A percentile compares a stretch with the other conserved stretches of the same genome.
Evolutionary conservation across 1,140 invertebrate genomes (phyloP).

Genomic region (Galendromus occidentalis): DNA sequence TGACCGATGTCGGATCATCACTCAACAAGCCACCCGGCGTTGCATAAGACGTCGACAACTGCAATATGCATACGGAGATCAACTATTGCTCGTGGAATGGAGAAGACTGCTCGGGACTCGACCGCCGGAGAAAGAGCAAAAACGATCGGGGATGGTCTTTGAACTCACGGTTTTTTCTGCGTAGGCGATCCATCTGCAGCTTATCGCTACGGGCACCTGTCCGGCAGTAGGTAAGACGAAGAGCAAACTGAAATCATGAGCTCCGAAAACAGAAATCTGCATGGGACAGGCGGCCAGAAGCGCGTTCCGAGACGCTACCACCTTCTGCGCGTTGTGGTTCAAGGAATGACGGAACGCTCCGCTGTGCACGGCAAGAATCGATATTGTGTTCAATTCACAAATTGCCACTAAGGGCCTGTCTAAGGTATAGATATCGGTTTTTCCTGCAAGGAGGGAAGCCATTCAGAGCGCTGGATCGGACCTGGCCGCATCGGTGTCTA

Average conservation of each 20-base stretch:
- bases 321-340: not conserved
- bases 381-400: constrained; percentile 38
- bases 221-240: constrained; percentile 25
- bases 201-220: constrained; percentile 72
- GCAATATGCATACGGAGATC: not conserved
- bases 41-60: constrained; percentile 3
- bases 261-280: not conserved
- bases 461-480: constrained; percentile 19
- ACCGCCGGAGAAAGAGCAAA: too few relatives aligned
- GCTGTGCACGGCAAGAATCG: not conserved
- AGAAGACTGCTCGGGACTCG: too few relatives aligned
- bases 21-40: constrained; percentile 12
- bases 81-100: too few relatives aligned
- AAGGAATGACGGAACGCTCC: not conserved
- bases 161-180: constrained; percentile 46
- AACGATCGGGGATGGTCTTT: too few relatives aligned
- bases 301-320: not conserved
- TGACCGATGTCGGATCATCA: not conserved
- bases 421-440: constrained; percentile 34
- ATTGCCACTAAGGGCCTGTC: constrained; percentile 68
- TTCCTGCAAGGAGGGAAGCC: constrained; percentile 21
- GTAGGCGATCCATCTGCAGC: constrained; percentile 43
- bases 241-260: constrained; percentile 9
- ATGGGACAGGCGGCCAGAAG: not conserved
- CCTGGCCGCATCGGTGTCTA: too few relatives aligned